phyloP scores from a whole-genome alignment of 2,888 invertebrate species.

The Seladonia tumulorum region DNA sequence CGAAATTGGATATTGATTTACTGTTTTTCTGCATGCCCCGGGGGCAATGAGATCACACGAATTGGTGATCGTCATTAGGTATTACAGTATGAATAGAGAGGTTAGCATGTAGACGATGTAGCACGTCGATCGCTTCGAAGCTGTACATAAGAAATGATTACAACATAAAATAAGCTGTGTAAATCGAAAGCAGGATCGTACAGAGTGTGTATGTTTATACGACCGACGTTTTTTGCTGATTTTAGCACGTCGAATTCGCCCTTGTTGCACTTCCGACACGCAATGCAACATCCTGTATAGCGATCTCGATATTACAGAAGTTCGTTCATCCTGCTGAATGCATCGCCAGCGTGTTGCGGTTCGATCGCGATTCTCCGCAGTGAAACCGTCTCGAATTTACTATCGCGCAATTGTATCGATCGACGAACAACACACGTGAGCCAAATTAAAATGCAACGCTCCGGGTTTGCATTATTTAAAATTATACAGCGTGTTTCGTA shows the following conservation, averaged over 20 bases:
- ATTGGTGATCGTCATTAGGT: neutral
- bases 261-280: neutral
- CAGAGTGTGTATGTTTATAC: neutral
- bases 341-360: neutral
- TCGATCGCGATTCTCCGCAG: neutral
- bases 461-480: neutral
- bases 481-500: neutral
- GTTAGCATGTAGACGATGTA: neutral
- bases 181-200: neutral
- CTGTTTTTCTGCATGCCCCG: neutral
- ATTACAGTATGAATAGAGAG: neutral
- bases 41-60: neutral
- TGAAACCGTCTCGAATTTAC: constrained; percentile 10
- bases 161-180: neutral
- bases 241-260: neutral
- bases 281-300: neutral
- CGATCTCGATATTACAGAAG: neutral
- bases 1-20: neutral
- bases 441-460: constrained; percentile 30
- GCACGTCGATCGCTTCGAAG: neutral
- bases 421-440: neutral
- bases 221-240: neutral
- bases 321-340: constrained; percentile 23
- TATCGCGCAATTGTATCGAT: constrained; percentile 8
- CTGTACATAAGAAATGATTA: neutral